phyloP scores from a whole-genome alignment of 2,888 invertebrate genomes.

The Temnothorax ravouxi region DNA sequence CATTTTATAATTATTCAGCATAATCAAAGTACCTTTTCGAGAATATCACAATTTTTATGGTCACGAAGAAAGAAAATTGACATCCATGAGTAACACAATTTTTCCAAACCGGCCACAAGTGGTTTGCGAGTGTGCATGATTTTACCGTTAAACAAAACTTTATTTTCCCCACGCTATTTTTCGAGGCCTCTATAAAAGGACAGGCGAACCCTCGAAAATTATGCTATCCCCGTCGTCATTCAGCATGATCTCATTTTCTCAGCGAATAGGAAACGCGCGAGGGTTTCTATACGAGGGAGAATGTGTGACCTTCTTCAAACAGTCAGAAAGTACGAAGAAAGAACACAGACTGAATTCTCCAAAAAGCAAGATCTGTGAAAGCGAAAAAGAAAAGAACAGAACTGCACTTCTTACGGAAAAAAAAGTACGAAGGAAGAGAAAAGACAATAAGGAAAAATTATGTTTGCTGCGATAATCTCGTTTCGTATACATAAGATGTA shows the following conservation, averaged over 20 bases:
- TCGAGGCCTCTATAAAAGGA: background rate
- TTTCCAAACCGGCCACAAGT: slow-evolving; percentile 10
- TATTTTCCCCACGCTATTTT: slow-evolving; percentile 48
- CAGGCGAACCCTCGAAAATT: slow-evolving; percentile 62
- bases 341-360: slow-evolving; percentile 28
- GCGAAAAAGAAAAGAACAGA: slow-evolving; percentile 28
- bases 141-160: slow-evolving; percentile 67
- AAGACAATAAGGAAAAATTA: slow-evolving; percentile 63
- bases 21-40: background rate
- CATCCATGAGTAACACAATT: background rate
- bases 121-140: slow-evolving; percentile 52
- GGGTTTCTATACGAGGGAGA: slow-evolving; percentile 59
- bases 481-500: slow-evolving; percentile 47
- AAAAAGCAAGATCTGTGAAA: slow-evolving; percentile 26
- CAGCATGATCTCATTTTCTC: slow-evolving; percentile 74
- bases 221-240: slow-evolving; percentile 59
- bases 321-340: slow-evolving; percentile 23
- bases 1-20: background rate
- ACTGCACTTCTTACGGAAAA: background rate
- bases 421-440: slow-evolving; percentile 8
- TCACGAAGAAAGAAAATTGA: slow-evolving; percentile 2
- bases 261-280: slow-evolving; percentile 66
- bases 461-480: slow-evolving; percentile 64
- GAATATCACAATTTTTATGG: background rate
- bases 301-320: slow-evolving; percentile 67